Conservation (phyloP, 2,888 invertebrate species). For the Caradrina clavipalpis region DNA sequence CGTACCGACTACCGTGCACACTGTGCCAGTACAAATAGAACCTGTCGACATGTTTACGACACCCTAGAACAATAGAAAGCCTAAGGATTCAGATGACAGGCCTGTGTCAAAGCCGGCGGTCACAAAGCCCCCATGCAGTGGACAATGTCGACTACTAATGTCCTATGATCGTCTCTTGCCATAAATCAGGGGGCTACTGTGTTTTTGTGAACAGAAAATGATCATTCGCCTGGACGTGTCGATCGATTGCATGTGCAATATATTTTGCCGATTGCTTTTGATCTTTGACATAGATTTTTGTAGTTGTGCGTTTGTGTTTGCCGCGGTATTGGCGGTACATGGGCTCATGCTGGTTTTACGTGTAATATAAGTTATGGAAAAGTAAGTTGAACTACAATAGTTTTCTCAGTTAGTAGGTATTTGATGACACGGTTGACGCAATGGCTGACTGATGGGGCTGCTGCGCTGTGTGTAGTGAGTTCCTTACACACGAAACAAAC, state of each 20-base stretch:
- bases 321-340: slow-evolving; percentile 31
- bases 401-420: neutral
- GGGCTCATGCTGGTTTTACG: slow-evolving; percentile 41
- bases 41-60: slow-evolving; percentile 89
- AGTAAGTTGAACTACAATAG: neutral
- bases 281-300: slow-evolving; percentile 43
- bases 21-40: slow-evolving; percentile 72
- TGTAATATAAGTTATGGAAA: slow-evolving; percentile 24
- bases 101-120: slow-evolving; percentile 70
- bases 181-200: slow-evolving; percentile 84
- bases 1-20: slow-evolving; percentile 75
- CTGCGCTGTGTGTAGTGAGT: too few species aligned
- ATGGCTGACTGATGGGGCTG: too few species aligned
- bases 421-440: too few species aligned
- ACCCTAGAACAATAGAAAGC: slow-evolving; percentile 80
- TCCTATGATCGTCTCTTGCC: slow-evolving; percentile 86
- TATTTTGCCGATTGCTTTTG: slow-evolving; percentile 50
- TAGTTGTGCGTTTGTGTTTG: slow-evolving; percentile 21
- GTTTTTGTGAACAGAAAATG: slow-evolving; percentile 74
- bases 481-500: too few species aligned
- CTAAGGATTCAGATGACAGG: slow-evolving; percentile 53
- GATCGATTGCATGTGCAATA: slow-evolving; percentile 57
- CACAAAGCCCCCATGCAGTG: slow-evolving; percentile 85
- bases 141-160: slow-evolving; percentile 88
- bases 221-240: slow-evolving; percentile 58